These are phyloP conservation scores for Drosophila parabipectinata DNA, from an alignment of 1,140 invertebrate genomes.

Conservation along the genomic window DNA sequence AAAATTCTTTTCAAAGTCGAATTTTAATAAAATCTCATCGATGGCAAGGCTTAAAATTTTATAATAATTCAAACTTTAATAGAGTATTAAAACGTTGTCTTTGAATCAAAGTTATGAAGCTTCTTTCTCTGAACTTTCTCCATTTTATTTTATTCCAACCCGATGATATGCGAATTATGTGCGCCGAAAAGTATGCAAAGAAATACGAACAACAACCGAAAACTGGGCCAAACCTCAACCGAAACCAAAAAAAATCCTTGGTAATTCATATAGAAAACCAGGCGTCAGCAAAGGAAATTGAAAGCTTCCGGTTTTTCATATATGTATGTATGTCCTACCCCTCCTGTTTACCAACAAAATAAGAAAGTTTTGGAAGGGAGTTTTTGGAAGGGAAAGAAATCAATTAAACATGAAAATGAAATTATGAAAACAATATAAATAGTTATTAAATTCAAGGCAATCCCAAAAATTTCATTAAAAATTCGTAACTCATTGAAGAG, in stretches of 20 bases:
- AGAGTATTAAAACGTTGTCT: not conserved
- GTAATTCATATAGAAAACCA: slow-evolving; percentile 12
- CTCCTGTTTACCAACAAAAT: not conserved
- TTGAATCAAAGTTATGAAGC: not conserved
- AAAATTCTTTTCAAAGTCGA: not conserved
- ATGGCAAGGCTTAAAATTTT: not conserved
- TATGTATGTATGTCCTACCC: not conserved
- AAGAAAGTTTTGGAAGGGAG: too few species aligned
- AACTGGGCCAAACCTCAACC: slow-evolving; percentile 21
- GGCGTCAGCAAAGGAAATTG: slow-evolving; percentile 58
- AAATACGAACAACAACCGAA: not conserved
- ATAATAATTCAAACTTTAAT: not conserved
- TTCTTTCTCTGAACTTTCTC: not conserved
- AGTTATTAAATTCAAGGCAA: not conserved
- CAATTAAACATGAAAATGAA: not conserved
- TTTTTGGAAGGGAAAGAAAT: not conserved
- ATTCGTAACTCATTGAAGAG: not conserved
- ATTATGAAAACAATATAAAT: not conserved
- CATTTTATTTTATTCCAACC: slow-evolving; percentile 9
- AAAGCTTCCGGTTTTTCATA: slow-evolving; percentile 50
- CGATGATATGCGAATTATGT: slow-evolving; percentile 53
- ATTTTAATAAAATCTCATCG: too few species aligned
- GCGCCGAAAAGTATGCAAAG: slow-evolving; percentile 45
- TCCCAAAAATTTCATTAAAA: not conserved
- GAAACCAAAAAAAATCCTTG: not conserved